Evolutionary conservation across 2,113 vertebrate species (phyloP), one percentile per base, ranked within the genome.

Genomic region (Xenopus borealis): DNA sequence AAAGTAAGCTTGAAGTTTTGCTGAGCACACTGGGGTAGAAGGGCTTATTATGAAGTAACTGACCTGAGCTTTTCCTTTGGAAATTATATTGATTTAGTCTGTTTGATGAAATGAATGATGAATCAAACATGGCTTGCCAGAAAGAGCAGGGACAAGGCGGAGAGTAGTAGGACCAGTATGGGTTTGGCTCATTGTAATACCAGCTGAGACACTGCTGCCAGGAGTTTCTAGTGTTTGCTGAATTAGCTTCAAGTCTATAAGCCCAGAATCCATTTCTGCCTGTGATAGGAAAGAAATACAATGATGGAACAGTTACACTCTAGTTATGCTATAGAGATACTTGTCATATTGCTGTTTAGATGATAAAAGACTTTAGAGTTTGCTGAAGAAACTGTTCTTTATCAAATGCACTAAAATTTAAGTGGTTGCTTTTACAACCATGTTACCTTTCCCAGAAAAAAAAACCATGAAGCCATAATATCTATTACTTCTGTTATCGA

Each of bases 181-280:
- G 33, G 13, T 10, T n/a, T 47, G 53, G 2, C 4, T 73, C 72
- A n/a, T 12, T 58, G 45, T 73, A 73, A 40, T 66, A 73, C 72
- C 72, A 73, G 1, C 9, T 27, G 23, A 73, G 44, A 59, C 72
- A 66, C 46, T 66, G 18, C 53, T 66, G 63, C 10, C 40, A n/a
- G 63, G 14, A 12, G 12, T 17, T 73, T 10, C 6, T 12, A 13
- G 72, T 66, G 16, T 8, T 3, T 0, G 19, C 19, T 47, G 63
- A 59, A 40, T 73, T 73, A n/a, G 12, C 23, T 44, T 73, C 72
- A 63, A 73, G 53, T 13, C 72, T 63, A 59, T 73, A 73, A 46
- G 63, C 52, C 72, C 72, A 66, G 20, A 46, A 73, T 3, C 72
- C 72, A 20, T 46, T 66, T 59, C 58, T 73, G 9, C 47, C 72